Base-by-base conservation (phyloP, 2,113 vertebrate species). In the Nymphicus hollandicus region DNA sequence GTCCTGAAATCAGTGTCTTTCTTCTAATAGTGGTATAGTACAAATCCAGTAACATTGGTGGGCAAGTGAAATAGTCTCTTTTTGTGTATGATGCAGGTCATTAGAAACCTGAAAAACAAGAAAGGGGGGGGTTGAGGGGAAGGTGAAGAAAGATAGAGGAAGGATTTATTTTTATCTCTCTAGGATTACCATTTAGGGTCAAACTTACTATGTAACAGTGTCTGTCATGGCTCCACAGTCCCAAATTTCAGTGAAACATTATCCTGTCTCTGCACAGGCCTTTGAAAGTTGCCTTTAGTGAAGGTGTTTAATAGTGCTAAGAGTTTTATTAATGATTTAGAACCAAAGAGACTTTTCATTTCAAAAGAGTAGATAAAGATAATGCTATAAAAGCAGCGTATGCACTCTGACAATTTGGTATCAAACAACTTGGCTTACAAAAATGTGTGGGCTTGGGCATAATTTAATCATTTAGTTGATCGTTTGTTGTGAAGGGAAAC, bases 231-330 rank as follows among this genome's bases (percentile, higher is more conserved):
- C 56, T 61, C 71, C 47, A 31, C 28, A 18, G 77, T 41, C 39
- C 81, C 58, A 81, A 33, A 94, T 96, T 89, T 96, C 88, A 80
- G 69, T 71, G 86, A 92, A 96, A 89, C 55, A 3, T 23, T 25
- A 86, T 50, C 31, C 47, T 33, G 24, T 87, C 87, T 58, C 74
- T 81, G 70, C 41, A 37, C 1, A 43, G 58, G n/a, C 41, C 83
- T 97, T 94, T 91, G 82, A 91, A 95, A 82, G 24, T 12, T 77
- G 23, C 39, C 47, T 72, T 92, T 7, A 4, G 17, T 58, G 27
- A 76, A 93, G 49, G 80, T 94, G 49, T 91, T 92, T 23, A 56
- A 39, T 27, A 72, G 47, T 71, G 31, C 77, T 79, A 47, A 56
- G 81, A 76, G 35, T 41, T 69, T 79, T 56, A 65, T 76, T 49